Evolutionary conservation across 2,113 vertebrate genomes (phyloP).

Genomic region (Dendrocopos noguchii): DNA sequence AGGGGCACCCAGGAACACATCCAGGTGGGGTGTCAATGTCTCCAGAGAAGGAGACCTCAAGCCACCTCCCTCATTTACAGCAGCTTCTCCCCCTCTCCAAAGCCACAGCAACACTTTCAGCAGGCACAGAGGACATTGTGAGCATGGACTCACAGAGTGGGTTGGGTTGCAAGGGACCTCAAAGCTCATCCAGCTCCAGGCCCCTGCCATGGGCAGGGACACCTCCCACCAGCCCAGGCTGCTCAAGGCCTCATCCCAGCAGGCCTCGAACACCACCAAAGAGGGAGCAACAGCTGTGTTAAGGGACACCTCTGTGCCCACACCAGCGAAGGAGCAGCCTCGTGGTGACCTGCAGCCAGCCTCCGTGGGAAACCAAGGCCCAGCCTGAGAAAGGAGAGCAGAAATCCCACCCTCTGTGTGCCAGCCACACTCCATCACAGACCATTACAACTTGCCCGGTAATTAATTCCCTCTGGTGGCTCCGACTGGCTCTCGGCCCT

Average conservation of each 20-base stretch:
- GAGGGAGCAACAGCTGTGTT: accelerated
- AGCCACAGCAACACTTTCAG: accelerated
- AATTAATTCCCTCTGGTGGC: conserved; percentile 29
- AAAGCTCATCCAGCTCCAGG: too few species aligned
- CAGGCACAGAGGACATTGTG: not conserved
- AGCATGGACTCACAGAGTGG: too few species aligned
- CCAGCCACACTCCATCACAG: not conserved
- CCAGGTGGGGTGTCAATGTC: too few species aligned
- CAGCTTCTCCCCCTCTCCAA: too few species aligned
- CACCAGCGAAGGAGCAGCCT: not conserved
- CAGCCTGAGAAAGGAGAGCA: not conserved
- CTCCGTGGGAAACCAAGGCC: not conserved
- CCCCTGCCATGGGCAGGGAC: too few species aligned
- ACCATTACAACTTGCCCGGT: conserved; percentile 3
- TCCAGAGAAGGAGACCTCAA: not conserved
- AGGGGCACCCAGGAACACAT: too few species aligned
- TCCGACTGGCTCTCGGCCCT: not conserved
- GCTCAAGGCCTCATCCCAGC: too few species aligned
- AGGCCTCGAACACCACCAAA: too few species aligned
- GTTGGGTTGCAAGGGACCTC: too few species aligned
- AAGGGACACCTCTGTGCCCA: not conserved
- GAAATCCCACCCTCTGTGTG: not conserved
- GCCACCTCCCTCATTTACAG: accelerated
- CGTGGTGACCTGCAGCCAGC: not conserved
- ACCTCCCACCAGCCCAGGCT: too few species aligned